Evolutionary conservation across 2,113 vertebrate species (phyloP).

Genomic region (Phyllopteryx taeniolatus): DNA sequence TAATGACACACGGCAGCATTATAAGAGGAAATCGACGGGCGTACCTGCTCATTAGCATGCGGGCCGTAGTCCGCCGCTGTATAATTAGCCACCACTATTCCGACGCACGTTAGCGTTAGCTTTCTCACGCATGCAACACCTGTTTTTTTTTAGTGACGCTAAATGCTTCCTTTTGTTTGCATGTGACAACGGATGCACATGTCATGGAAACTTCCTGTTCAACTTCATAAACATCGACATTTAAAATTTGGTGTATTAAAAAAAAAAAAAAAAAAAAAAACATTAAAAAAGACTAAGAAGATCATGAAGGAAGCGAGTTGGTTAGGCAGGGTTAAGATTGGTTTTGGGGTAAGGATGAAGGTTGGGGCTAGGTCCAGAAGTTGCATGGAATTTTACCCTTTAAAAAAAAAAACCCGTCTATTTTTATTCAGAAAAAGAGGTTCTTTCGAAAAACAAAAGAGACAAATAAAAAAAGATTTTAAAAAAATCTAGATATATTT

Average conservation of each 20-base stretch:
- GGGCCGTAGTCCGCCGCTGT: conserved; percentile 76
- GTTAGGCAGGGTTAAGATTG: no score
- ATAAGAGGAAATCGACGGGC: conserved; percentile 81
- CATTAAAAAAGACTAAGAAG: no score
- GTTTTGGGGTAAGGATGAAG: no score
- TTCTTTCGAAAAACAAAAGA: no score
- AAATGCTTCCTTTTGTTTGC: background rate
- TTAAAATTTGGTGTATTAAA: background rate
- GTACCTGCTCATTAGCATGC: conserved; percentile 81
- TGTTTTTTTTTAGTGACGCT: conserved; percentile 65
- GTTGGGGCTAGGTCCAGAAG: no score
- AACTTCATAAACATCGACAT: no score
- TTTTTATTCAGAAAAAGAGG: no score
- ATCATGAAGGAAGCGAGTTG: no score
- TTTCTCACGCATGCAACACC: conserved; percentile 76
- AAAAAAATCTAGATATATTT: no score
- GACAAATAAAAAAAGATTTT: no score
- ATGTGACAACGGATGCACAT: background rate
- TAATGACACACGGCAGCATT: conserved; percentile 81
- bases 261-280: background rate
- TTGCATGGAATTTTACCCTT: no score
- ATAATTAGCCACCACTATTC: conserved; percentile 79
- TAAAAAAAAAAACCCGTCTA: no score
- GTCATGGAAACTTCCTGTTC: background rate
- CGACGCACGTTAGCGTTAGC: conserved; percentile 77